Conservation (phyloP, 2,113 vertebrate species). For the Procavia capensis region DNA sequence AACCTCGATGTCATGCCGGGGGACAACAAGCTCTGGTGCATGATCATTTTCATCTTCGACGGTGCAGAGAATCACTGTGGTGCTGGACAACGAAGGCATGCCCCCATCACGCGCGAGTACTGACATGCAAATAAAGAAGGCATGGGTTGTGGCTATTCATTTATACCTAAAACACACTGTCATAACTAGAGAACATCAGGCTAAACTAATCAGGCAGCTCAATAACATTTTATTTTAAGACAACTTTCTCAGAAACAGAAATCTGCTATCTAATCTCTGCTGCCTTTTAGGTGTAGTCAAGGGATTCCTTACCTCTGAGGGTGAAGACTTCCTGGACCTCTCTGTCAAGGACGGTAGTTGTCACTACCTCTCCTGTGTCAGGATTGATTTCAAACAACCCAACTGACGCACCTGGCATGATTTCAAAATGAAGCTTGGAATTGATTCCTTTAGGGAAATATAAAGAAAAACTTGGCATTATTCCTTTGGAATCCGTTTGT, state of each 20-base stretch:
- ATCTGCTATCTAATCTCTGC: neutral
- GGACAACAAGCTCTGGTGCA: slow-evolving; percentile 88
- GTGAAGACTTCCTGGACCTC: slow-evolving; percentile 89
- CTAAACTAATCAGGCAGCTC: neutral
- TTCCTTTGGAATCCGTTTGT: neutral
- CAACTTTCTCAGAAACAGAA: neutral
- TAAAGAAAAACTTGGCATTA: slow-evolving; percentile 38
- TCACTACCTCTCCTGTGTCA: slow-evolving; percentile 90
- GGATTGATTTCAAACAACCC: slow-evolving; percentile 91
- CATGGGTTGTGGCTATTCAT: neutral
- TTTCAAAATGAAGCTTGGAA: slow-evolving; percentile 91
- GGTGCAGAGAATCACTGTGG: slow-evolving; percentile 87
- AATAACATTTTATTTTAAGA: neutral
- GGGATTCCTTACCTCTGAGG: slow-evolving; percentile 90
- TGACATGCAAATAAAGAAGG: slow-evolving; percentile 80
- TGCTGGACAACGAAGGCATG: slow-evolving; percentile 86
- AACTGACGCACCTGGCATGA: slow-evolving; percentile 91
- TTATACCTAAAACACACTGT: neutral
- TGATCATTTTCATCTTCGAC: slow-evolving; percentile 95
- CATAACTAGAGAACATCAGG: neutral
- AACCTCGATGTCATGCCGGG: slow-evolving; percentile 86
- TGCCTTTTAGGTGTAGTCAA: neutral
- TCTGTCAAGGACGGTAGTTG: slow-evolving; percentile 90
- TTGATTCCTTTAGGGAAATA: slow-evolving; percentile 89
- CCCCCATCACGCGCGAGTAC: slow-evolving; percentile 92